A percentile compares a stretch with the other conserved stretches of the same genome.
Evolutionary conservation across 2,888 invertebrate species (phyloP).

Genomic region (Limulus polyphemus): DNA sequence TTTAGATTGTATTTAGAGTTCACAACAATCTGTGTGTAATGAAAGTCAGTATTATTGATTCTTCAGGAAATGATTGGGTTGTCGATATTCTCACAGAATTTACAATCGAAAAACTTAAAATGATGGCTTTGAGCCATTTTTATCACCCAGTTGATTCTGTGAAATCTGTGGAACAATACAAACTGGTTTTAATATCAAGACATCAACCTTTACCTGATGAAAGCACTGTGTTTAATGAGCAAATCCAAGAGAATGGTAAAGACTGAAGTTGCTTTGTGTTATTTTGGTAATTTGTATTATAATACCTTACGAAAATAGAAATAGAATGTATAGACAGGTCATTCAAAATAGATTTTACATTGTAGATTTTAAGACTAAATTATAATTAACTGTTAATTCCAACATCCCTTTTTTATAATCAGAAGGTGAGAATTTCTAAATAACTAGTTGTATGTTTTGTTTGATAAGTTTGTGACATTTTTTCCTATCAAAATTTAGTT

Average conservation of each 20-base stretch:
- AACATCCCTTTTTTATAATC: too few relatives aligned
- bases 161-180: constrained; percentile 36
- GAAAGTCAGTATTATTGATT: constrained; percentile 21
- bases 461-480: too few relatives aligned
- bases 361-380: too few relatives aligned
- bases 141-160: constrained; percentile 35
- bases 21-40: constrained; percentile 1
- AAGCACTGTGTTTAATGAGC: constrained; percentile 34
- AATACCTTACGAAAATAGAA: too few relatives aligned
- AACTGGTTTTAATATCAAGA: constrained; percentile 35
- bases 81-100: constrained; percentile 29
- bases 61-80: constrained; percentile 16
- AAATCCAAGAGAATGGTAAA: constrained; percentile 23
- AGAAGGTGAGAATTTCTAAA: too few relatives aligned
- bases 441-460: too few relatives aligned
- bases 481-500: too few relatives aligned
- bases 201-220: constrained; percentile 36
- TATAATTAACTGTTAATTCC: too few relatives aligned
- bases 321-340: too few relatives aligned
- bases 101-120: constrained; percentile 37
- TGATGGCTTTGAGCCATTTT: constrained; percentile 36
- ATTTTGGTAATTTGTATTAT: not conserved
- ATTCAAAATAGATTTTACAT: too few relatives aligned
- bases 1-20: too few relatives aligned
- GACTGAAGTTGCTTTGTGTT: not conserved